Conservation (phyloP, 1,140 invertebrate species). For the Drosophila persimilis region DNA sequence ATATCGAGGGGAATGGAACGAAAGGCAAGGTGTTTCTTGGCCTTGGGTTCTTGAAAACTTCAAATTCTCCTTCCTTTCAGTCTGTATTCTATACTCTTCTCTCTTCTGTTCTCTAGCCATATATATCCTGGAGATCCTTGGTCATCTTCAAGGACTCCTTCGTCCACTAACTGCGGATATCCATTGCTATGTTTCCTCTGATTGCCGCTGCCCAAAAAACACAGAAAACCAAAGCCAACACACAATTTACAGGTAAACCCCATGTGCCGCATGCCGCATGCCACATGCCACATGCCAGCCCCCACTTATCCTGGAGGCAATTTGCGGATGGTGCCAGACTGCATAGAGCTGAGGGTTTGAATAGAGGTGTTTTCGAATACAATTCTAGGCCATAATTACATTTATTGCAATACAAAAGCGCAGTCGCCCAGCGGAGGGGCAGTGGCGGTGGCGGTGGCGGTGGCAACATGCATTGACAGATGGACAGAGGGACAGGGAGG, state of each 20-base stretch:
- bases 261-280: conserved; percentile 15
- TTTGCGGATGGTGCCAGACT: conserved; percentile 5
- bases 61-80: too few relatives aligned
- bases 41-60: too few relatives aligned
- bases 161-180: background rate
- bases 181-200: conserved; percentile 23
- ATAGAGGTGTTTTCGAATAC: conserved; percentile 49
- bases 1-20: too few relatives aligned
- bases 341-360: background rate
- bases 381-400: conserved; percentile 74
- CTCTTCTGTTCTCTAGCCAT: background rate
- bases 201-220: conserved; percentile 14
- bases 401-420: conserved; percentile 72
- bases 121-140: background rate
- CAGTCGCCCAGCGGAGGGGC: conserved; percentile 13
- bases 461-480: conserved; percentile 50
- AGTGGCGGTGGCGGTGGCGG: conserved; percentile 13
- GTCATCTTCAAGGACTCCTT: conserved; percentile 5
- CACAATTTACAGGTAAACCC: conserved; percentile 36
- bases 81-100: too few relatives aligned
- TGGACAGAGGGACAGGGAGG: conserved; percentile 30
- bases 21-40: too few relatives aligned
- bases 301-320: conserved; percentile 12
- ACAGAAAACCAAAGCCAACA: conserved; percentile 19
- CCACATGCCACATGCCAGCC: conserved; percentile 20